Conservation (phyloP, 2,113 vertebrate species). For the Gavialis gangeticus region DNA sequence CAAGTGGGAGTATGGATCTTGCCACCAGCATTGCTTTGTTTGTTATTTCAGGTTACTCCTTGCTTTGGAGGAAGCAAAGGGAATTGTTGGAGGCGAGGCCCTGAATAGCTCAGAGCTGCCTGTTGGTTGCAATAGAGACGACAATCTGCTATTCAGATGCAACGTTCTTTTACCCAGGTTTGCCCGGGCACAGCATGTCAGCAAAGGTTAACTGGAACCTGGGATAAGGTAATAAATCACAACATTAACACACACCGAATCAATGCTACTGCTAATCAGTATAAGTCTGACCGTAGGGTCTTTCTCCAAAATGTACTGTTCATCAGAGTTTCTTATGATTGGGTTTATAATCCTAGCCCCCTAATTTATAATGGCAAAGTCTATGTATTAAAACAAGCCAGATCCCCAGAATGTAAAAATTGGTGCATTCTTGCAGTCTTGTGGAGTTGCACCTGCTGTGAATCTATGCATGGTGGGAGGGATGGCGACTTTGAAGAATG, state of each 20-base stretch:
- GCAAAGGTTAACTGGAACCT: not conserved
- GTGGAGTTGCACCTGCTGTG: not conserved
- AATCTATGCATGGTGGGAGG: slow-evolving; percentile 15
- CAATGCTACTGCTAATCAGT: not conserved
- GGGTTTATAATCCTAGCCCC: not conserved
- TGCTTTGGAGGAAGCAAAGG: not conserved
- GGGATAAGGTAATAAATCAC: not conserved
- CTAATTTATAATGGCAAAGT: slow-evolving; percentile 32
- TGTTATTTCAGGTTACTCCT: not conserved
- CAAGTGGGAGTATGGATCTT: not conserved
- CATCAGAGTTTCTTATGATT: not conserved
- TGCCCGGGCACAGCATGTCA: not conserved
- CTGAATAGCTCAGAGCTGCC: not conserved
- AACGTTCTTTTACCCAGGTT: not conserved
- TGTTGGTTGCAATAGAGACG: not conserved
- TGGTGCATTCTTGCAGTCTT: not conserved
- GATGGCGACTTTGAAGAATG: not conserved
- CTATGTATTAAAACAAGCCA: not conserved
- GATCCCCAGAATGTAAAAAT: not conserved
- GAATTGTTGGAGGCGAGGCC: not conserved
- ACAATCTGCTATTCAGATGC: not conserved
- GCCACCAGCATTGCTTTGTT: not conserved
- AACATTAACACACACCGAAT: not conserved
- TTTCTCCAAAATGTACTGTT: not conserved
- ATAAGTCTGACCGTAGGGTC: not conserved